Evolutionary conservation across 2,888 invertebrate species (phyloP).

Genomic region (Cryptocheilus praepositus): DNA sequence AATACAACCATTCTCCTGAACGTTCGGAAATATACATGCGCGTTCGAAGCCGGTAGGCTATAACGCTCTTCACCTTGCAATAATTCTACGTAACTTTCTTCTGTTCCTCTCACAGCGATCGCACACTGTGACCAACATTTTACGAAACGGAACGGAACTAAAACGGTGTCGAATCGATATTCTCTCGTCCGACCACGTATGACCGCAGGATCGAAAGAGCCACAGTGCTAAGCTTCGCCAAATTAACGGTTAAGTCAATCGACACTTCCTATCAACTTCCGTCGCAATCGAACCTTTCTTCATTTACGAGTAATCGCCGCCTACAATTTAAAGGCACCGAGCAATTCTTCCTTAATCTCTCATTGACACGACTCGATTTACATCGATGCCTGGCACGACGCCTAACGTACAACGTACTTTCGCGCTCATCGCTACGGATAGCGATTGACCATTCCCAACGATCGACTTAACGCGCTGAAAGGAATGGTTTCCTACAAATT

Average conservation of each 20-base stretch:
- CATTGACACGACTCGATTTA: slow-evolving; percentile 10
- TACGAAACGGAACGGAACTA: not conserved
- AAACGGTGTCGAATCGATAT: not conserved
- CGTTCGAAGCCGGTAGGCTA: slow-evolving; percentile 33
- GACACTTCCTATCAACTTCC: not conserved
- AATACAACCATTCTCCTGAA: slow-evolving; percentile 33
- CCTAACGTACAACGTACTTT: slow-evolving; percentile 23
- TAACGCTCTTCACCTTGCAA: slow-evolving; percentile 48
- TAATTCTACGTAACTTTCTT: slow-evolving; percentile 1
- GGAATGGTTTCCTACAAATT: not conserved
- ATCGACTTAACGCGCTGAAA: slow-evolving; percentile 17
- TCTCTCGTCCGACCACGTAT: too few species aligned
- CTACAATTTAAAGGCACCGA: slow-evolving; percentile 23
- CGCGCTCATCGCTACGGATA: slow-evolving; percentile 36
- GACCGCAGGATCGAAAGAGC: too few species aligned
- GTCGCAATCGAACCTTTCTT: not conserved
- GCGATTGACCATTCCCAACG: slow-evolving; percentile 31
- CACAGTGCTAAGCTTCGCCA: not conserved
- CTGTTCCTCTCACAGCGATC: slow-evolving; percentile 11
- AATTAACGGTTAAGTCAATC: not conserved
- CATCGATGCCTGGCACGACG: slow-evolving; percentile 13
- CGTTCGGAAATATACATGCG: slow-evolving; percentile 52
- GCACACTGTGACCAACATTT: not conserved
- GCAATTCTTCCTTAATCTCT: slow-evolving; percentile 9
- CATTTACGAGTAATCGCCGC: not conserved